Evolutionary conservation across 2,113 vertebrate species (phyloP), one percentile per base, ranked within the genome.

Genomic region (Rhinopomastus cyanomelas): DNA sequence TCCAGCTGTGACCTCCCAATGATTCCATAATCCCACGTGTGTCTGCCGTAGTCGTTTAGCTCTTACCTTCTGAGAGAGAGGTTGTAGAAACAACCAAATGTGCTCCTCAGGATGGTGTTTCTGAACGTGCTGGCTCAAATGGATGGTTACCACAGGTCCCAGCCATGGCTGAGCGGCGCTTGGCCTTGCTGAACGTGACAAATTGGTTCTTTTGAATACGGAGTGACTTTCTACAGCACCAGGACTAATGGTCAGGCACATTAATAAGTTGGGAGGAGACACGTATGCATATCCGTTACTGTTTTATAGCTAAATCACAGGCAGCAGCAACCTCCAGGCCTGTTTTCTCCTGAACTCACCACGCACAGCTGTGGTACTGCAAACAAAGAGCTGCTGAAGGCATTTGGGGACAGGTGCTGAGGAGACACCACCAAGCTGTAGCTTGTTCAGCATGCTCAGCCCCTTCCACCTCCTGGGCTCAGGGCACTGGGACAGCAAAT

Each of bases 181-280:
- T 83, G 67, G 56, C 68, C 49, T 93, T 34, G 26, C 84, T 66
- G 77, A 83, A 77, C 56, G 77, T 89, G 76, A 96, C 56, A 91
- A 88, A 91, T 77, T 1, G 2, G 25, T 83, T 82, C 22, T 77
- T 94, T 61, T 67, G 52, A 94, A 78, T 71, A 90, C 18, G 49
- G 69, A 86, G 44, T 90, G 29, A 44, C 36, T 94, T 94, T 64
- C 39, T 81, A 94, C 85, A 89, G 85, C 68, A 78, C 36, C 69
- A 94, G 74, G 49, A 74, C 76, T 89, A 59, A 46, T 81, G 88
- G 80, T 66, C 64, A 89, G 72, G 9, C 34, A 61, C 0, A 0
- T 26, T 55, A 77, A 34, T 49, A 73, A 68, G 29, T 73, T 56
- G 73, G 74, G 57, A 66, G n/a, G 4, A 59, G 57, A 52, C 85